phyloP scores from a whole-genome alignment of 2,888 invertebrate genomes.

The Nezara viridula region DNA sequence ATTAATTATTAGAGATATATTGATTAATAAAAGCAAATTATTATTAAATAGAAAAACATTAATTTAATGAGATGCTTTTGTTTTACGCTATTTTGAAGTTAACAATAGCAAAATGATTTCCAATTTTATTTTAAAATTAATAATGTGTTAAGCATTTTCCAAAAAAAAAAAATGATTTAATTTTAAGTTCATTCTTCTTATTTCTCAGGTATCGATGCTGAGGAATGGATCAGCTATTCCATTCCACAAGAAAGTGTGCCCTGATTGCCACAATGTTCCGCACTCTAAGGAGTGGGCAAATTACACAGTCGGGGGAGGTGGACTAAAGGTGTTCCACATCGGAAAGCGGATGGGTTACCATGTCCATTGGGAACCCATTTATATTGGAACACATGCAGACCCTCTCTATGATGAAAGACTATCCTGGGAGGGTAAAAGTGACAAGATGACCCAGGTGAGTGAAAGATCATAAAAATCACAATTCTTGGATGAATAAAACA shows the following conservation, averaged over 20 bases:
- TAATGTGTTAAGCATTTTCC: too few species aligned
- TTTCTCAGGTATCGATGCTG: conserved; percentile 76
- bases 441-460: conserved; percentile 94
- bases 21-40: too few species aligned
- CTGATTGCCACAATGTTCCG: conserved; percentile 90
- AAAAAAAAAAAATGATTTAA: too few species aligned
- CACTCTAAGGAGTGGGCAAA: conserved; percentile 84
- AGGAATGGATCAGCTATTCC: conserved; percentile 85
- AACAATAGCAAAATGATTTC: too few species aligned
- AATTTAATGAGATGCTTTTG: too few species aligned
- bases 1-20: too few species aligned
- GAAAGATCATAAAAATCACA: background rate
- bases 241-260: conserved; percentile 91
- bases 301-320: conserved; percentile 74
- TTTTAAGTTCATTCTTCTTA: too few species aligned
- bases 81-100: too few species aligned
- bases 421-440: conserved; percentile 95
- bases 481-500: background rate
- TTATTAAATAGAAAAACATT: too few species aligned
- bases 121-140: too few species aligned
- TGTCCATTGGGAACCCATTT: conserved; percentile 94
- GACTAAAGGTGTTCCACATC: conserved; percentile 85
- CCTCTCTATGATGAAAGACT: conserved; percentile 92
- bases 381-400: conserved; percentile 89
- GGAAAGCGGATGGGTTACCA: conserved; percentile 85